These are phyloP conservation scores for Hedya salicella DNA, from an alignment of 2,888 invertebrate species.

Conservation along the genomic window DNA sequence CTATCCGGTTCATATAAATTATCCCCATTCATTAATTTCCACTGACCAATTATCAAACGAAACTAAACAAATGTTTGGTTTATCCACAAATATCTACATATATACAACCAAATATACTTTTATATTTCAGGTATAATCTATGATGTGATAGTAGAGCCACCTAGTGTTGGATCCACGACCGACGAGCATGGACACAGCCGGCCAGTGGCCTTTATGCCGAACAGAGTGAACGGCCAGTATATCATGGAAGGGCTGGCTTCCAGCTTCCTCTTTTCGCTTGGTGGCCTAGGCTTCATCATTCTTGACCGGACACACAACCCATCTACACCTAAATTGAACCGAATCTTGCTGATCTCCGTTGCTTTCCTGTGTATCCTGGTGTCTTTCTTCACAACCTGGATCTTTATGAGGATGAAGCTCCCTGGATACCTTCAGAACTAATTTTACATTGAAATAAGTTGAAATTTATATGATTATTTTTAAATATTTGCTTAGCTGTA, in stretches of 20 bases:
- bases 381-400: conserved; percentile 97
- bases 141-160: conserved; percentile 99
- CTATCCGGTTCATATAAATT: background rate
- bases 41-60: background rate
- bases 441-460: conserved; percentile 52
- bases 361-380: conserved; percentile 96
- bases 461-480: conserved; percentile 45
- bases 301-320: conserved; percentile 97
- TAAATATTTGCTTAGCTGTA: conserved; percentile 47
- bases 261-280: conserved; percentile 98
- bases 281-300: conserved; percentile 98
- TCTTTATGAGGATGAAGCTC: conserved; percentile 99
- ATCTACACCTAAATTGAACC: conserved; percentile 94
- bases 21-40: background rate
- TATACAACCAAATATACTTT: conserved; percentile 12
- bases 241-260: conserved; percentile 99
- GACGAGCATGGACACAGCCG: conserved; percentile 98
- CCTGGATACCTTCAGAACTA: conserved; percentile 92
- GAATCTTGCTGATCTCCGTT: conserved; percentile 94
- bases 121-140: conserved; percentile 95
- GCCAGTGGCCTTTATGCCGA: conserved; percentile 99
- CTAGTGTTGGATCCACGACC: conserved; percentile 98
- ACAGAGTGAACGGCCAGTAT: conserved; percentile 99
- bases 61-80: background rate
- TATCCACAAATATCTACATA: background rate